Evolutionary conservation across 37 sponge, comb jelly and placozoan species (phyloP), one percentile per base, ranked within the genome.

Genomic region (Amphimedon queenslandica): DNA sequence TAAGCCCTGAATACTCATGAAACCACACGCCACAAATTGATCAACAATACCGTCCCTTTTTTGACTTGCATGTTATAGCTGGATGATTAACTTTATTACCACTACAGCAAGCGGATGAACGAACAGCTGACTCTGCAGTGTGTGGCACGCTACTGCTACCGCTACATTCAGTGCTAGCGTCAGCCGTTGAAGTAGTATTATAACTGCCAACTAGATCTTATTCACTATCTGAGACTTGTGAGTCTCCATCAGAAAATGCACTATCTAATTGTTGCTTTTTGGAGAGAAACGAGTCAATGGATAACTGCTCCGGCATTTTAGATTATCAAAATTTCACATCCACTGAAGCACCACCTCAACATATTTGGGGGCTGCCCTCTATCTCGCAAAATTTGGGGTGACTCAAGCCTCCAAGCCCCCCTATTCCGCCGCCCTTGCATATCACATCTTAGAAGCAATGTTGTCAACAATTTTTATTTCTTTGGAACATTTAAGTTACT

Each of bases 1-100:
- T 47, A 47, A 47, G 53, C 53, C 53, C 8, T 67, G 69, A 37
- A 67, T 39, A 67, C 69, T 67, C 69, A 39, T 35, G 27, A 67
- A 67, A 67, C 69, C 69, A 67, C 53, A 47, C 53, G 13, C 53
- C 53, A 47, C 53, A 47, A 47, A n/a, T 24, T 47, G 51, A 24
- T 43, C 29, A n/a, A 71, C 53, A 8, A 47, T 47, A 13, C 53
- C 13, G 8, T 13, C 53, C 53, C 13, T 47, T 47, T 47, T 47
- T 13, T 47, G 53, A 47, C 53, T 47, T 47, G 53, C 13, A 47
- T 47, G 53, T 47, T 47, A 47, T 13, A 47, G 53, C 13, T 47
- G 53, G 8, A 47, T 47, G 53, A 47, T 47, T 47, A 18, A 18
- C 13, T 47, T 47, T 47, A 47, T 47, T 13, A 18, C 53, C 53